Evolutionary conservation across 2,888 invertebrate genomes (phyloP).

Genomic region (Epistrophe eligans): DNA sequence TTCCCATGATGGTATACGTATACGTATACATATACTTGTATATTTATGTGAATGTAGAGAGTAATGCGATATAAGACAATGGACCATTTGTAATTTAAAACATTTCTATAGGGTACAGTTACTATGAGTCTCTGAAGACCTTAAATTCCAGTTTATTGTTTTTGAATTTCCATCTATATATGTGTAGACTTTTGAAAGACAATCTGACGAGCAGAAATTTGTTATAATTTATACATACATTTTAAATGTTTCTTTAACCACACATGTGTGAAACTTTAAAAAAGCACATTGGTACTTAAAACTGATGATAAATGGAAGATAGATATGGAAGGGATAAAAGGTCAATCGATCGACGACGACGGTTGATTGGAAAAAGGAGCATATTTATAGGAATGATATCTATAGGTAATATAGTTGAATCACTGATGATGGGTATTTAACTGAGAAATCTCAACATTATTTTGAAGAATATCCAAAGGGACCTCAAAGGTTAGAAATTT

Average conservation of each 20-base stretch:
- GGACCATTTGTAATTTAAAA: conserved; percentile 71
- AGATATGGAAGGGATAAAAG: background rate
- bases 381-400: too few species aligned
- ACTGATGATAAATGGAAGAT: background rate
- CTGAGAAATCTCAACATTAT: too few species aligned
- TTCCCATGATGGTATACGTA: conserved; percentile 5
- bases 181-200: background rate
- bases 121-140: conserved; percentile 30
- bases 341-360: too few species aligned
- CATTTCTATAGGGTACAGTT: conserved; percentile 51
- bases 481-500: too few species aligned
- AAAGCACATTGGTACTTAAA: background rate
- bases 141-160: conserved; percentile 32
- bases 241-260: background rate
- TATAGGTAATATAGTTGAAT: too few species aligned
- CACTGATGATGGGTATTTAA: too few species aligned
- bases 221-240: background rate
- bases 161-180: conserved; percentile 1
- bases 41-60: conserved; percentile 1
- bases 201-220: background rate
- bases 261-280: background rate
- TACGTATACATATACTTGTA: background rate
- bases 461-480: too few species aligned
- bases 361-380: too few species aligned
- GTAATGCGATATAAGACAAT: conserved; percentile 53